Conservation (phyloP, 2,113 vertebrate species). For the Psilopsiagon aurifrons region DNA sequence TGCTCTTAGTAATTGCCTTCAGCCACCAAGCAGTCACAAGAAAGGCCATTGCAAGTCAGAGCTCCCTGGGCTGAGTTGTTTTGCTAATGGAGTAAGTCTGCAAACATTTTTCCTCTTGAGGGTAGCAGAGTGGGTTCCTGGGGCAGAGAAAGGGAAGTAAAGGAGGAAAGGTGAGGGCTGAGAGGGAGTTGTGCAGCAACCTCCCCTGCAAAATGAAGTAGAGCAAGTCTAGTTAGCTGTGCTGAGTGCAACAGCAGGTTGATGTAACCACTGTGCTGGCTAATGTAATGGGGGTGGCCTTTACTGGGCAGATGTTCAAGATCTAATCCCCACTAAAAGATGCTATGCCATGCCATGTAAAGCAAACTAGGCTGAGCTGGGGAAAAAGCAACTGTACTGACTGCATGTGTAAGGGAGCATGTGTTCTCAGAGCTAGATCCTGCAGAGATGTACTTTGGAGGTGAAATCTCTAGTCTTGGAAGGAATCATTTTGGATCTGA, state of each 20-base stretch:
- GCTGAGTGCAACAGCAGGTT: background rate
- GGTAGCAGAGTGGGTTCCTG: background rate
- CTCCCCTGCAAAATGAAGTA: background rate
- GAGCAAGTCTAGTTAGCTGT: background rate
- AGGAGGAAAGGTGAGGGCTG: background rate
- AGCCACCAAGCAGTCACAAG: background rate
- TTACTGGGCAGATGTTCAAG: background rate
- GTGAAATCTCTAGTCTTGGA: background rate
- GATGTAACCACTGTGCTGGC: background rate
- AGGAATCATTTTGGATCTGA: background rate
- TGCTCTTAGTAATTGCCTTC: background rate
- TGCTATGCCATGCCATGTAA: background rate
- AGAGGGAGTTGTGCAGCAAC: background rate
- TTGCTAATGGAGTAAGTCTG: conserved; percentile 16
- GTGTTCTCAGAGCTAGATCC: background rate
- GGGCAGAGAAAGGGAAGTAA: background rate
- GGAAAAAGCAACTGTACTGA: background rate
- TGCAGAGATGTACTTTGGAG: background rate
- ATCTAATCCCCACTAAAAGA: background rate
- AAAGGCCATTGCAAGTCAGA: background rate
- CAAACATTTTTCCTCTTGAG: conserved; percentile 2
- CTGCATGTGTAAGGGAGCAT: background rate
- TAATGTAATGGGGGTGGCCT: background rate
- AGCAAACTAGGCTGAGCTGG: background rate
- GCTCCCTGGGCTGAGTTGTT: conserved; percentile 4